Base-by-base conservation (phyloP, 2,888 invertebrate genomes). In the Drosophila fungiperda region DNA sequence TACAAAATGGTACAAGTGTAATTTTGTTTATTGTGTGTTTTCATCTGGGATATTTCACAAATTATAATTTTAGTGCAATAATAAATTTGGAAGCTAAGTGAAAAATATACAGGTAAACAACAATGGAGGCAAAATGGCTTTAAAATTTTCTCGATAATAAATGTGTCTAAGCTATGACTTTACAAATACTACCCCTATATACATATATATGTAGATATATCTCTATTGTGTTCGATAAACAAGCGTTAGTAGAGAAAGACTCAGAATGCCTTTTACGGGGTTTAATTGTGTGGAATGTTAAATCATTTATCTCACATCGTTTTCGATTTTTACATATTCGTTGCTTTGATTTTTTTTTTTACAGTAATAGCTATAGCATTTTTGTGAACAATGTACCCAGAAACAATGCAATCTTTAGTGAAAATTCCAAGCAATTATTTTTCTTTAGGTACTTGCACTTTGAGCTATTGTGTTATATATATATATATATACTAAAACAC, bases 371-470 rank as follows among this genome's bases (percentile, higher is more conserved):
- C 7, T 12, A 17, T 3, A 17, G 36, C 3, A 7, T 17, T 36
- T 17, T 17, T 36, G 17, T 17, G 17, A 38, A 17, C n/a, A n/a
- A 5, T 11, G 11, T 6, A 11, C 20, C 20, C 42, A 42, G 6
- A 20, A 54, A 20, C 36, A 57, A 42, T 23, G 40, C 35, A 53
- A 59, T 49, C 33, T 40, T 15, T 33, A 20, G 29, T n/a, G 11
- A 49, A 36, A 64, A 75, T 54, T 75, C 29, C 58, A 11, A 12
- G 7, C 15, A 48, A 8, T 23, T 4, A 48, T 15, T 48, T 40
- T 42, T 42, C 6, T 12, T 8, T 20, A 6, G 38, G 7, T 35
- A 35, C 12, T 35, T 40, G 2, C 4, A 17, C 8, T 17, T 17
- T 38, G 4, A 38, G 17, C 17, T 9, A 38, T n/a, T 5, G 0